Evolutionary conservation across 2,113 vertebrate species (phyloP), one percentile per base, ranked within the genome.

Genomic region (Meriones unguiculatus): DNA sequence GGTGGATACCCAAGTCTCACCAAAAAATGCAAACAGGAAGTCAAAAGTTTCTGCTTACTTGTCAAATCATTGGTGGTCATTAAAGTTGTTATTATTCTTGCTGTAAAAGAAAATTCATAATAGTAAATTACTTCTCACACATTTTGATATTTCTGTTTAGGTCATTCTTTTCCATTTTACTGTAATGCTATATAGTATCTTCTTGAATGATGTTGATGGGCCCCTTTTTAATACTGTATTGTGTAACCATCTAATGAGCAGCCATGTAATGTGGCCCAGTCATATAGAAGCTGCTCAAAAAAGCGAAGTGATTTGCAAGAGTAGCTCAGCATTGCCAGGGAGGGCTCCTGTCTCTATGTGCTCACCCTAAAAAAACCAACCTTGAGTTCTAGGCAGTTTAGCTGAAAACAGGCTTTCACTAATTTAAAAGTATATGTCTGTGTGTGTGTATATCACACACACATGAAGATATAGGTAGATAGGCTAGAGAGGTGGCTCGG

Each of bases 41-140:
- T 10, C 9, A 13, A 59, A 92, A 78, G 9, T 17, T 81, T 78
- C 69, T 15, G 97, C 99, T 99, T 97, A 99, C 99, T 99, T 98
- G 99, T 99, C 0, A 97, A 92, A 97, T 99, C 99, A 95, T 98
- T 99, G 0, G 99, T 99, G 38, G 99, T 99, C 98, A 99, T 98
- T n/a, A 98, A 32, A 17, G 99, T 99, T 87, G 99, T 99, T 97
- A 99, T 96, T 98, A 99, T 99, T 98, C 99, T 99, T 32, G 99
- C 99, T 99, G 99, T 90, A 98, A 98, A 97, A 98, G 72, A 96
- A 96, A 94, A 69, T 38, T 25, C 38, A 38, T 52, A 72, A 32
- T 46, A 70, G 5, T 96, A 25, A 96, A 10, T 93, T 94, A 54
- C 76, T 73, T 92, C 38, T 64, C 67, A 85, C 86, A 81, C 52